Evolutionary conservation across 2,888 invertebrate species (phyloP).

Genomic region (Netelia melanura): DNA sequence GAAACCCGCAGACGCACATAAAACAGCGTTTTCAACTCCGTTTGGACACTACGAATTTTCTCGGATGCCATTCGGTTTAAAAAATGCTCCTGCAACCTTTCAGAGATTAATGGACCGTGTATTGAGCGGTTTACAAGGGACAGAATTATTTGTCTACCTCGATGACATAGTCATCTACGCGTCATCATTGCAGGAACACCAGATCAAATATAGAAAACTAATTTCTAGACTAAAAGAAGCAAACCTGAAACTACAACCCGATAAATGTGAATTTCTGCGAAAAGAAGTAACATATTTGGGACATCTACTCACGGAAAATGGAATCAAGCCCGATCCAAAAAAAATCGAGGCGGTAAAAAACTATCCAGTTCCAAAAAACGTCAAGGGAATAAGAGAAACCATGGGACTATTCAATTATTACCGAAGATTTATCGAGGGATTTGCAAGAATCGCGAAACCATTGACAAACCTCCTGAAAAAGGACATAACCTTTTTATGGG

Average conservation of each 20-base stretch:
- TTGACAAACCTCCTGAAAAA: constrained; percentile 33
- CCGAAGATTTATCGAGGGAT: constrained; percentile 47
- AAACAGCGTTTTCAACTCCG: constrained; percentile 72
- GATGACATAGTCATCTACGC: constrained; percentile 31
- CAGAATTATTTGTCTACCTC: background rate
- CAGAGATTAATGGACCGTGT: constrained; percentile 77
- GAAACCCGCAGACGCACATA: constrained; percentile 62
- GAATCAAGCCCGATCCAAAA: constrained; percentile 35
- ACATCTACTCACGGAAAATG: constrained; percentile 38
- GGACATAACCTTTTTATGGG: constrained; percentile 35
- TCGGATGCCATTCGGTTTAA: constrained; percentile 77
- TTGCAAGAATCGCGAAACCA: constrained; percentile 40
- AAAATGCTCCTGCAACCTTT: constrained; percentile 78
- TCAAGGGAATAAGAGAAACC: constrained; percentile 44
- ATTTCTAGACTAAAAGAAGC: constrained; percentile 28
- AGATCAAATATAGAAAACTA: constrained; percentile 13
- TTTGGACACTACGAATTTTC: constrained; percentile 72
- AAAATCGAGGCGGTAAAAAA: constrained; percentile 40
- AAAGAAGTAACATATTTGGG: constrained; percentile 47
- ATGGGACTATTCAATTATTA: constrained; percentile 54
- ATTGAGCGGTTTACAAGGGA: constrained; percentile 64
- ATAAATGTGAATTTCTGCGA: constrained; percentile 47
- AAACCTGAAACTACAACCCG: constrained; percentile 26
- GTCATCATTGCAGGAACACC: background rate
- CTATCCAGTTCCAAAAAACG: constrained; percentile 47